Evolutionary conservation across 1,140 invertebrate genomes (phyloP).

Genomic region (Drosophila saltans): DNA sequence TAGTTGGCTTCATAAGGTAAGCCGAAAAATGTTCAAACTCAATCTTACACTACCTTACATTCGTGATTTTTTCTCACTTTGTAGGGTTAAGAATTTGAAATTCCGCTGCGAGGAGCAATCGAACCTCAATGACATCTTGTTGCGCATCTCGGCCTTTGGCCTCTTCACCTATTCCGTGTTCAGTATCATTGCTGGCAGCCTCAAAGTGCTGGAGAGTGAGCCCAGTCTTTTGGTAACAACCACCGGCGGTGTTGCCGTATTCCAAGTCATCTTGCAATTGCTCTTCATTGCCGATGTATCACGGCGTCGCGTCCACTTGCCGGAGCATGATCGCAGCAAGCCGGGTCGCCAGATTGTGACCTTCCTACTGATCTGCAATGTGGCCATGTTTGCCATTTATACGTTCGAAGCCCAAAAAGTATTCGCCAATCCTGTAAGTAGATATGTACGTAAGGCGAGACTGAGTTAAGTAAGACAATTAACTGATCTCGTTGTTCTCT

Average conservation of each 20-base stretch:
- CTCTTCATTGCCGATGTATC: slow-evolving; percentile 97
- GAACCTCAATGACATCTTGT: slow-evolving; percentile 94
- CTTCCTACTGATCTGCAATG: slow-evolving; percentile 96
- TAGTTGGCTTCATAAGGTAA: slow-evolving; percentile 94
- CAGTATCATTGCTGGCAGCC: slow-evolving; percentile 94
- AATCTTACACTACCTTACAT: too few relatives aligned
- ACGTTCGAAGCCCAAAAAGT: slow-evolving; percentile 98
- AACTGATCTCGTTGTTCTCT: slow-evolving; percentile 78
- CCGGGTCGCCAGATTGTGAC: slow-evolving; percentile 97
- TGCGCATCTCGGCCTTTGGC: slow-evolving; percentile 95
- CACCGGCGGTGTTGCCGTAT: slow-evolving; percentile 92
- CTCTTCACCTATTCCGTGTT: slow-evolving; percentile 96
- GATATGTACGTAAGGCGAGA: slow-evolving; percentile 83
- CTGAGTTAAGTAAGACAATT: slow-evolving; percentile 80
- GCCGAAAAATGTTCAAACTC: not conserved
- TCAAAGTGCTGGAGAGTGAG: slow-evolving; percentile 92
- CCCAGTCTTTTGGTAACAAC: slow-evolving; percentile 95
- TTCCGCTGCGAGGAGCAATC: slow-evolving; percentile 95
- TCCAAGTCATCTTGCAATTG: slow-evolving; percentile 95
- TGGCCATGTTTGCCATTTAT: slow-evolving; percentile 97
- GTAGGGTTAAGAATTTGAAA: slow-evolving; percentile 90
- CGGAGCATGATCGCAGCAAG: slow-evolving; percentile 95
- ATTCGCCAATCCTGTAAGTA: slow-evolving; percentile 92
- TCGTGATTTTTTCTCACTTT: too few relatives aligned
- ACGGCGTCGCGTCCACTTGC: slow-evolving; percentile 93